Evolutionary conservation across 2,113 vertebrate species (phyloP), one percentile per base, ranked within the genome.

Genomic region (Laterallus jamaicensis): DNA sequence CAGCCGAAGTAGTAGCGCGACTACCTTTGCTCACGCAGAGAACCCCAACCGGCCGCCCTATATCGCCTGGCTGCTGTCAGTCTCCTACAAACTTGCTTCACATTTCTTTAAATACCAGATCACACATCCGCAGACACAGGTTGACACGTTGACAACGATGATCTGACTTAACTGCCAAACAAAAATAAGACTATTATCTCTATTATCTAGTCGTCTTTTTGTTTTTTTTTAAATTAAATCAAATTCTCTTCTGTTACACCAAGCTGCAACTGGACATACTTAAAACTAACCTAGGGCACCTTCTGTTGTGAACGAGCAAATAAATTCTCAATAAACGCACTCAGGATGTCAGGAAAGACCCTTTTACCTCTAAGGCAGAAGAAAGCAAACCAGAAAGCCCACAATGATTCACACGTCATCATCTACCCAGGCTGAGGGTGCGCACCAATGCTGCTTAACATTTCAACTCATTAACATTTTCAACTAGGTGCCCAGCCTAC

Each of bases 331-430:
- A 18, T 26, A 91, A 87, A 75, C 14, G 13, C 31, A 56, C 26
- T 28, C 6, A 20, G 29, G 37, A 91, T 67, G 39, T 80, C 39
- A 11, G 31, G 17, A 75, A 62, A 52, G 29, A 56, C 9, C 10
- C 37, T 52, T 69, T 76, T 22, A 26, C 20, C 31, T 71, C 56
- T 25, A 40, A 31, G 20, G 32, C 29, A 3, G 26, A 92, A 35
- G 29, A 67, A 68, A 94, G 54, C 12, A 44, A 81, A 18, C 59
- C 11, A 31, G 3, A 71, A 62, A 28, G 26, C 17, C n/a, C 42
- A 25, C 40, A 8, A 10, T 4, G 50, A 62, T 64, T 70, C 42
- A 58, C 15, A 8, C 11, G 26, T 32, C 0, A 0, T 3, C 15
- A 90, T 16, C 63, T 35, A 4, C 31, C 14, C 70, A 4, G 12